These are phyloP conservation scores for Palythoa grandis DNA, from an alignment of 92 coral and sea anemone species.

Conservation along the genomic window DNA sequence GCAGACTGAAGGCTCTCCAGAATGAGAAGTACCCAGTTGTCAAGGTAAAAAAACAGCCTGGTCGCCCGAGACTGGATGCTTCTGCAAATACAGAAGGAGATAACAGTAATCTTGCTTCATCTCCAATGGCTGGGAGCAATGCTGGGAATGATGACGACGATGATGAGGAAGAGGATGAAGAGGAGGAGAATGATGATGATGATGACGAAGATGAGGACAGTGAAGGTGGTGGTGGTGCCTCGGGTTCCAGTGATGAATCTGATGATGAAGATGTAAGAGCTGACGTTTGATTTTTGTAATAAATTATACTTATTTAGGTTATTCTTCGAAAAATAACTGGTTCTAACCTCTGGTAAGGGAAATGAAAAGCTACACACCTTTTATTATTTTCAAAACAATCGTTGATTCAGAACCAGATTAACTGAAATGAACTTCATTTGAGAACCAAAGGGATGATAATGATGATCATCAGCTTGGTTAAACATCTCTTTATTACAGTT, in stretches of 20 bases:
- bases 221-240: conserved; percentile 90
- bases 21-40: conserved; percentile 94
- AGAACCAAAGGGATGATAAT: too few relatives aligned
- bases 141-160: conserved; percentile 85
- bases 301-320: background rate
- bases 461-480: too few relatives aligned
- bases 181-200: conserved; percentile 92
- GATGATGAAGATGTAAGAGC: conserved; percentile 76
- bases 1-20: conserved; percentile 90
- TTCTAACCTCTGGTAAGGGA: background rate
- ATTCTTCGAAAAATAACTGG: background rate
- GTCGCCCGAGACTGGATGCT: conserved; percentile 77
- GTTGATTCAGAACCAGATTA: background rate
- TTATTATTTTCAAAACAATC: background rate
- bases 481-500: too few relatives aligned
- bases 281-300: background rate
- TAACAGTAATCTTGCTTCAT: conserved; percentile 64
- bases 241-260: conserved; percentile 88
- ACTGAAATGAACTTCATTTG: too few relatives aligned
- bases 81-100: conserved; percentile 60
- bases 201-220: conserved; percentile 90
- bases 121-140: conserved; percentile 66
- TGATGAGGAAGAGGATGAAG: conserved; percentile 82
- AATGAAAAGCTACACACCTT: too few relatives aligned
- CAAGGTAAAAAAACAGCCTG: conserved; percentile 94